Evolutionary conservation across 2,888 invertebrate species (phyloP).

Genomic region (Mythimna loreyi): DNA sequence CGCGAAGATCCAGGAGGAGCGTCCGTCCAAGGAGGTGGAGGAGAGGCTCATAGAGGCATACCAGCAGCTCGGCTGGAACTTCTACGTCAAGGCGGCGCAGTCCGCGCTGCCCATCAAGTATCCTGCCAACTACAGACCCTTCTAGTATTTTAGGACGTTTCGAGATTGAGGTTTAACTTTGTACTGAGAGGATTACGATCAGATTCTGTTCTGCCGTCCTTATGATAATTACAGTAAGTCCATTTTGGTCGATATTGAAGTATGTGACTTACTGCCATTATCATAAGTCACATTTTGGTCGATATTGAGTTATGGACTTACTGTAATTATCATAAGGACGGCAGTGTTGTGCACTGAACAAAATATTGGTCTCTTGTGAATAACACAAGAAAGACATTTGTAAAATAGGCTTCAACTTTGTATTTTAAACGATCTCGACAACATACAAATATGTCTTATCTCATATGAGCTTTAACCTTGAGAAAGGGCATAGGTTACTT

Average conservation of each 20-base stretch:
- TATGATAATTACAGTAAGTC: too few relatives aligned
- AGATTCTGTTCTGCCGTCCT: too few relatives aligned
- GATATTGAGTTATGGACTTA: too few relatives aligned
- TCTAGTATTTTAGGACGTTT: constrained; percentile 84
- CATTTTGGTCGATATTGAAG: too few relatives aligned
- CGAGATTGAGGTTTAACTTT: background rate
- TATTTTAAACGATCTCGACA: background rate
- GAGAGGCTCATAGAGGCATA: constrained; percentile 92
- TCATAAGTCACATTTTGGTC: too few relatives aligned
- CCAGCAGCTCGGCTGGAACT: constrained; percentile 93
- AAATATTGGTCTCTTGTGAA: background rate
- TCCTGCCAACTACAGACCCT: constrained; percentile 93
- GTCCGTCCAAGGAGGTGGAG: constrained; percentile 93
- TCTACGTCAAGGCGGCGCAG: constrained; percentile 90
- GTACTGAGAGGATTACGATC: constrained; percentile 36
- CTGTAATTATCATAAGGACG: too few relatives aligned
- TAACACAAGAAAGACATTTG: background rate
- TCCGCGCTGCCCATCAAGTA: constrained; percentile 92
- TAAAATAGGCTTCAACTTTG: background rate
- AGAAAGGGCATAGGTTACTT: too few relatives aligned
- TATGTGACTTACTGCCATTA: too few relatives aligned
- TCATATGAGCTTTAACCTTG: too few relatives aligned
- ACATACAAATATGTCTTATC: background rate
- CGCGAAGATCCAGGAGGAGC: constrained; percentile 95
- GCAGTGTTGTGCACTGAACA: background rate